These are phyloP conservation scores for Sarcophaga caerulescens DNA, from an alignment of 2,888 invertebrate genomes.

Conservation along the genomic window DNA sequence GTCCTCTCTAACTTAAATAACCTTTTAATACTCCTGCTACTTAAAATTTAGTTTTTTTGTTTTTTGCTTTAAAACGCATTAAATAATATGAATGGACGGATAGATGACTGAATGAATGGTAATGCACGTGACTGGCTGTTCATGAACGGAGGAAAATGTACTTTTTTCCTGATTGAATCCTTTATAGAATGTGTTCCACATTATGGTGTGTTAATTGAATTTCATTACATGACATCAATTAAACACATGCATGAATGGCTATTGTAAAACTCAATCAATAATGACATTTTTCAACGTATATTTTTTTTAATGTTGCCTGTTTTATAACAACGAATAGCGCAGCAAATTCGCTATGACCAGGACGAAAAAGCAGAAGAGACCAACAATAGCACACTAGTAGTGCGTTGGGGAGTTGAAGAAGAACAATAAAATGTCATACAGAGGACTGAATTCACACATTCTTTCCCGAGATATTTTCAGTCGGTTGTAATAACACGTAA, in stretches of 20 bases:
- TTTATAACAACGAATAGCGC: constrained; percentile 50
- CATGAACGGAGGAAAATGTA: neutral
- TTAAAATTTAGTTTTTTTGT: neutral
- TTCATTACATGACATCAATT: constrained; percentile 79
- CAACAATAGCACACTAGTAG: neutral
- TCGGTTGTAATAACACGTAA: no score
- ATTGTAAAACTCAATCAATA: constrained; percentile 78
- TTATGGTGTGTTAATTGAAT: constrained; percentile 77
- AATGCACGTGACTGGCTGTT: neutral
- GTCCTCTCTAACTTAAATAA: no score
- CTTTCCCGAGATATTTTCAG: neutral
- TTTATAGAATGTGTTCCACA: constrained; percentile 43
- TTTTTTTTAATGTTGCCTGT: constrained; percentile 72
- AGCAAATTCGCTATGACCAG: constrained; percentile 37
- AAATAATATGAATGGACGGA: neutral
- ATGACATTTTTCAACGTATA: constrained; percentile 69
- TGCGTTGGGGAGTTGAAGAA: neutral
- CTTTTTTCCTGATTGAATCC: neutral
- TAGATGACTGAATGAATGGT: neutral
- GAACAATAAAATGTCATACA: constrained; percentile 27
- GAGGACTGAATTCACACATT: constrained; percentile 7
- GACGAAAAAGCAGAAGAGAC: constrained; percentile 38
- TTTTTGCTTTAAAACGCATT: neutral
- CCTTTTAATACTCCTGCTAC: neutral
- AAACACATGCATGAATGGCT: constrained; percentile 73